Evolutionary conservation across 1,140 invertebrate genomes (phyloP).

Genomic region (Calephelis nemesis): DNA sequence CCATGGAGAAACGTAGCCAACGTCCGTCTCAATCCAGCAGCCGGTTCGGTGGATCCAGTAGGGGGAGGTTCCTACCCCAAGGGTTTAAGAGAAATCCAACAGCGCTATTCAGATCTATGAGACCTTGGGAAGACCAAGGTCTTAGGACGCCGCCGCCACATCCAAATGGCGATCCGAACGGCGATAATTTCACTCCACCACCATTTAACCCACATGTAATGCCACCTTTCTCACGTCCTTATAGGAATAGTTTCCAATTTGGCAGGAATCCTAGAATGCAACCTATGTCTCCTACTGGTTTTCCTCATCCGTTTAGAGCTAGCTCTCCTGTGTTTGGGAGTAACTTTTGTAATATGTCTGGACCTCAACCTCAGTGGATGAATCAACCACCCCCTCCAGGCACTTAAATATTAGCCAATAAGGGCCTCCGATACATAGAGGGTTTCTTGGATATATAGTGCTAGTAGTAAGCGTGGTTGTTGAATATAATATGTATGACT

Average conservation of each 20-base stretch:
- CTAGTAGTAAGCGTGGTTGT: no score
- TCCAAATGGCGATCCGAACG: constrained; percentile 33
- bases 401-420: constrained; percentile 39
- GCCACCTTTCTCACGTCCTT: constrained; percentile 41
- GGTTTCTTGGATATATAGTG: no score
- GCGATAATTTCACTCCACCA: constrained; percentile 38
- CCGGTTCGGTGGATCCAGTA: constrained; percentile 60
- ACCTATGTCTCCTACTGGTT: constrained; percentile 34
- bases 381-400: constrained; percentile 60
- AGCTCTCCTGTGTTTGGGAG: constrained; percentile 53
- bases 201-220: constrained; percentile 32
- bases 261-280: constrained; percentile 42
- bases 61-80: constrained; percentile 44
- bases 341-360: constrained; percentile 43
- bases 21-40: constrained; percentile 61
- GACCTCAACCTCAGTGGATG: constrained; percentile 52
- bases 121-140: constrained; percentile 42
- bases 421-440: no score
- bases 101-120: constrained; percentile 34
- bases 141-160: constrained; percentile 50
- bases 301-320: constrained; percentile 46
- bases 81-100: constrained; percentile 46
- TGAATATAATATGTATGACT: no score
- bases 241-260: constrained; percentile 47
- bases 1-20: constrained; percentile 49